phyloP scores from a whole-genome alignment of 2,797 vertebrate genomes.

The Hoplostethus mediterraneus region DNA sequence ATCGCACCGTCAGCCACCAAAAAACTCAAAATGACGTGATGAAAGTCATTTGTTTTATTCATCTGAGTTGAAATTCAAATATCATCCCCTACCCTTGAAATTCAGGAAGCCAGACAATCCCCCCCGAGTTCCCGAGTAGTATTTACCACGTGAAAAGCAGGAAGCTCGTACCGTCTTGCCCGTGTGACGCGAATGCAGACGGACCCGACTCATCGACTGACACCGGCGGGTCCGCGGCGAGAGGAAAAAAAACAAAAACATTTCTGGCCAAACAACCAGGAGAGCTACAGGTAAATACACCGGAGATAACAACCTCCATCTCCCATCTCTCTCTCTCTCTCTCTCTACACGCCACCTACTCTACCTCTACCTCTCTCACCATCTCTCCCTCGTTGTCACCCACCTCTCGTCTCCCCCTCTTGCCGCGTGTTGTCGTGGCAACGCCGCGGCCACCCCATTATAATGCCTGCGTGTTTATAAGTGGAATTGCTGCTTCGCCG shows the following conservation, averaged over 20 bases:
- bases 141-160: slow-evolving; percentile 23
- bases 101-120: too few species aligned
- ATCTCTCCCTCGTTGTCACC: slow-evolving; percentile 5
- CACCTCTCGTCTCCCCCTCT: slow-evolving; percentile 40
- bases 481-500: slow-evolving; percentile 73
- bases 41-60: too few species aligned
- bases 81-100: too few species aligned
- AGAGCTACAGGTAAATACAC: slow-evolving; percentile 71
- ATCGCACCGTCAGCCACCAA: slow-evolving; percentile 1
- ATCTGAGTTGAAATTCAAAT: too few species aligned
- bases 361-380: slow-evolving; percentile 1
- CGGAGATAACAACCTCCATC: slow-evolving; percentile 60
- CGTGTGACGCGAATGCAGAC: slow-evolving; percentile 22
- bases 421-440: slow-evolving; percentile 84
- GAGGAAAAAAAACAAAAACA: slow-evolving; percentile 49
- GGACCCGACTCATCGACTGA: slow-evolving; percentile 51
- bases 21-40: not conserved
- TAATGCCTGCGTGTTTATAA: slow-evolving; percentile 79
- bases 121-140: not conserved
- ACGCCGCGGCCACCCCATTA: slow-evolving; percentile 80
- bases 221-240: slow-evolving; percentile 49
- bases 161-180: slow-evolving; percentile 21
- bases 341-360: slow-evolving; percentile 32
- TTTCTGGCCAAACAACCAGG: slow-evolving; percentile 50
- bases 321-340: slow-evolving; percentile 41